Base-by-base conservation (phyloP, 1,140 invertebrate species). In the Sitobion miscanthi region DNA sequence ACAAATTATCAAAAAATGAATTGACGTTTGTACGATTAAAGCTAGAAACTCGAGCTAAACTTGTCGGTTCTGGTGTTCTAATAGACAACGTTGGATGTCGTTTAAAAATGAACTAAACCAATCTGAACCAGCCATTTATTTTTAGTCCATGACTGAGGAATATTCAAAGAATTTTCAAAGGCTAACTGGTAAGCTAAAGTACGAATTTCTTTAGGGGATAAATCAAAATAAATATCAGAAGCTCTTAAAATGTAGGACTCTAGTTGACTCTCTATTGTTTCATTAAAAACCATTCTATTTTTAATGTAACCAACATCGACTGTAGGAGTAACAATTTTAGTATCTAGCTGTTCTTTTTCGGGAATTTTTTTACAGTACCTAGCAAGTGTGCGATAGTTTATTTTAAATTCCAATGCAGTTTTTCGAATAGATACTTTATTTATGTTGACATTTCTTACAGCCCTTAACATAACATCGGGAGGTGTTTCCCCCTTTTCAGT, bases 31-130 rank as follows among this genome's bases (percentile, higher is more conserved):
- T 94, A 38, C 83, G 90, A 94, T 95, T 95, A 57, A 95, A 95
- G 62, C 90, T 94, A 14, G 94, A 94, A 82, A 95, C 94, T 94
- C 95, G 94, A n/a, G 94, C 94, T 45, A 95, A 85, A 94, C 95
- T 95, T 35, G 95, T 95, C 77, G 95, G 94, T 94, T 95, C 95
- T 82, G 95, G 95, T 94, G 91, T 94, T 82, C 95, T 92, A 45
- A 94, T 94, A 23, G 95, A 95, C n/a, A 95, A 88, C 89, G 94
- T 94, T 35, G 94, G 94, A 94, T 95, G 92, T 90, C 95, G 90
- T 86, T 94, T 94, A 95, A 89, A 94, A 95, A 95, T 6, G 90
- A 54, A 38, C 87, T 69, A 42, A 95, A 42, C 94, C 94, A 95
- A 94, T 95, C 95, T 25, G 77, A 83, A 52, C 95, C 95, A 25